Percentiles rank a stretch among this genome's conserved stretches.
Conservation (phyloP, 1,140 invertebrate species). For the Phocides pigmalion region DNA sequence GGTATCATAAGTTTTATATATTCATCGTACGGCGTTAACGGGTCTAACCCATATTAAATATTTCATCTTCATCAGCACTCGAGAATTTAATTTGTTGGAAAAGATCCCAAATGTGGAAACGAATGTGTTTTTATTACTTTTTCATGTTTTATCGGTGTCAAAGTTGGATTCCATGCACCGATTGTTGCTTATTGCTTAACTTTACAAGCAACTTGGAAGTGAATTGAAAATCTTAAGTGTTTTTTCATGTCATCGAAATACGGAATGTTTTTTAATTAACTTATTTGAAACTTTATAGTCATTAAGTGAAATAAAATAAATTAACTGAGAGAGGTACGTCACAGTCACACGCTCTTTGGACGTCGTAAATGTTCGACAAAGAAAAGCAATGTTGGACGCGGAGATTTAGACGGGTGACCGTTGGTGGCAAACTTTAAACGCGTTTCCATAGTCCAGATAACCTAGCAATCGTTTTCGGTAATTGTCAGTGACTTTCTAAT, state of each 20-base stretch:
- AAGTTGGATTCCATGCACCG: no score
- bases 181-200: conserved; percentile 7
- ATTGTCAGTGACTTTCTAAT: no score
- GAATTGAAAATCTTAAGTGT: conserved; percentile 22
- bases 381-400: no score
- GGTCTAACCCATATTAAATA: conserved; percentile 22
- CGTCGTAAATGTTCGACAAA: no score
- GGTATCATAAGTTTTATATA: conserved; percentile 1
- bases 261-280: conserved; percentile 5
- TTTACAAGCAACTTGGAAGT: conserved; percentile 14
- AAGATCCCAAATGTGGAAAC: conserved; percentile 10
- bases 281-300: background rate
- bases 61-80: conserved; percentile 14
- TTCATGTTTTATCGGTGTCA: conserved; percentile 14
- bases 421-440: no score
- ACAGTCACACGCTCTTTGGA: no score
- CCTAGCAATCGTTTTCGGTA: no score
- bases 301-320: background rate
- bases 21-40: background rate
- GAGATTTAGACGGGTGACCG: no score
- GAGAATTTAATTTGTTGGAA: conserved; percentile 17
- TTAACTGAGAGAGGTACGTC: no score
- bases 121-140: conserved; percentile 26
- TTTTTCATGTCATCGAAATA: conserved; percentile 14
- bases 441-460: no score